Evolutionary conservation across 2,888 invertebrate species (phyloP).

Genomic region (Siphonodentalium dalli): DNA sequence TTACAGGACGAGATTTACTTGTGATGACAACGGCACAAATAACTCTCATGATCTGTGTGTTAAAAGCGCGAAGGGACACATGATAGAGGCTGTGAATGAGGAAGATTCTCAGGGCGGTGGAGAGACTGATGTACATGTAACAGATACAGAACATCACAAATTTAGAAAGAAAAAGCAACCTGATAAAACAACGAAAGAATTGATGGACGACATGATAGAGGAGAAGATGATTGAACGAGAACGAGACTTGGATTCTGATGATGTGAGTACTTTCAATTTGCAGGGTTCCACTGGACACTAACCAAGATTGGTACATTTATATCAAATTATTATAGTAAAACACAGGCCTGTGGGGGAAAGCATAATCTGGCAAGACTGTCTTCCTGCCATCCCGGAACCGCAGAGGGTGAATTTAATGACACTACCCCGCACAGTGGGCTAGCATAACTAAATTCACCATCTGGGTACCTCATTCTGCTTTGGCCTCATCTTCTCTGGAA

Average conservation of each 20-base stretch:
- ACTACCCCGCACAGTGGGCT: too few relatives aligned
- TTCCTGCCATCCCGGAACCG: too few relatives aligned
- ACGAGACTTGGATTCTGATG: constrained; percentile 34
- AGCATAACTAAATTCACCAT: too few relatives aligned
- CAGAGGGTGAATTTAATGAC: too few relatives aligned
- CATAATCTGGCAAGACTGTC: too few relatives aligned
- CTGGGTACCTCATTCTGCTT: too few relatives aligned
- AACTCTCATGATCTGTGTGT: constrained; percentile 1
- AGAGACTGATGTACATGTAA: not conserved
- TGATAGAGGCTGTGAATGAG: not conserved
- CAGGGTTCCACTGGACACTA: too few relatives aligned
- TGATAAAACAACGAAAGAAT: constrained; percentile 32
- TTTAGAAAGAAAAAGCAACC: constrained; percentile 20
- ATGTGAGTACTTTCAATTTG: constrained; percentile 32
- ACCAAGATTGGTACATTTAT: too few relatives aligned
- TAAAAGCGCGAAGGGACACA: not conserved
- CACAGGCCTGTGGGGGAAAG: too few relatives aligned
- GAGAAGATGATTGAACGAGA: constrained; percentile 44
- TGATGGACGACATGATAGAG: constrained; percentile 48
- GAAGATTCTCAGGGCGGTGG: not conserved
- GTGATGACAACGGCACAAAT: constrained; percentile 17
- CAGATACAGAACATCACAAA: not conserved
- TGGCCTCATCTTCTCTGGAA: too few relatives aligned
- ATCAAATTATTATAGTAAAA: too few relatives aligned
- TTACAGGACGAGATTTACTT: constrained; percentile 6